Percentiles rank a stretch among this genome's conserved stretches.
phyloP scores from a whole-genome alignment of 2,113 vertebrate genomes.

The Muntiacus reevesi region DNA sequence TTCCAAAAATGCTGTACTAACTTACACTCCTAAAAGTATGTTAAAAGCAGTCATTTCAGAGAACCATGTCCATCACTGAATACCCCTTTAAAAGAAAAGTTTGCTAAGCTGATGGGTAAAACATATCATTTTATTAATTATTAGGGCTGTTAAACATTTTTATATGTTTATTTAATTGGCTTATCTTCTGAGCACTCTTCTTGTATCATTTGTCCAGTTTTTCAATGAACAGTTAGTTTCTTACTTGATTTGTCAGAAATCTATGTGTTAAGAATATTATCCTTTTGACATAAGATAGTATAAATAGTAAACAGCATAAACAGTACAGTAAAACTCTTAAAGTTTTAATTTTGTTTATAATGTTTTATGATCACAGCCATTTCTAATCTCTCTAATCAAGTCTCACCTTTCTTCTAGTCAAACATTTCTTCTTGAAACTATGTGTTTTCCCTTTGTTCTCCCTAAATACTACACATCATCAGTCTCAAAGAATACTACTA shows the following conservation, averaged over 20 bases:
- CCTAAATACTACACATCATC: background rate
- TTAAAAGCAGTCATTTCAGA: background rate
- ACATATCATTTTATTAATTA: background rate
- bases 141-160: background rate
- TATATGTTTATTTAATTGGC: background rate
- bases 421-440: background rate
- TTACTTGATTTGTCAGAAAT: background rate
- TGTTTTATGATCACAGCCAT: background rate
- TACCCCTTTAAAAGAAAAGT: slow-evolving; percentile 1
- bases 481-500: background rate
- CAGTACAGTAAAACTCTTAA: background rate
- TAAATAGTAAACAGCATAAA: background rate
- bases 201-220: background rate
- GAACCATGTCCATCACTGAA: background rate
- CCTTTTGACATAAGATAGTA: background rate
- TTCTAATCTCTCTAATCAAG: background rate
- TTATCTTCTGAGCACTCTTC: slow-evolving; percentile 12
- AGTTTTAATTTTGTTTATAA: background rate
- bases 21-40: background rate
- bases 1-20: background rate
- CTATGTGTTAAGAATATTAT: background rate
- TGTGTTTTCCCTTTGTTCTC: background rate
- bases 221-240: background rate
- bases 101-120: background rate
- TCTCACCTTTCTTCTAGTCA: slow-evolving; percentile 27